A percentile compares a stretch with the other conserved stretches of the same genome.
Conservation (phyloP, 2,797 vertebrate genomes). For the Artibeus lituratus region DNA sequence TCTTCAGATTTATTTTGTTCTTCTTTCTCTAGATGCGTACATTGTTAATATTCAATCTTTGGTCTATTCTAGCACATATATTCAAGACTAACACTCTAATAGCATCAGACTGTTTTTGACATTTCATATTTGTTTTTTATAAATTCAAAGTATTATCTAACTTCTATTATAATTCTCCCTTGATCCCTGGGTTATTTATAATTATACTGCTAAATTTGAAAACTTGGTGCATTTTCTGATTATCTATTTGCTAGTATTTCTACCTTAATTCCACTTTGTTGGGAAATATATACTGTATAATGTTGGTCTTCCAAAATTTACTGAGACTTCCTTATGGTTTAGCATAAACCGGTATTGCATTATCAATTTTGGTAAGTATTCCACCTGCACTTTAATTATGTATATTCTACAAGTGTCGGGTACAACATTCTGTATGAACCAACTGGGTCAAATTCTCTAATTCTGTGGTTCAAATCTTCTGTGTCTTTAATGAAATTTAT, state of each 20-base stretch:
- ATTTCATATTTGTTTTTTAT: not conserved
- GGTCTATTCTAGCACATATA: not conserved
- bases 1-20: not conserved
- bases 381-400: not conserved
- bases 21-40: constrained; percentile 8
- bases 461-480: not conserved
- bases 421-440: not conserved
- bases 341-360: not conserved
- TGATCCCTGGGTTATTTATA: not conserved
- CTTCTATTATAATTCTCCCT: not conserved
- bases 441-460: not conserved
- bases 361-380: not conserved
- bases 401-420: not conserved
- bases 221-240: not conserved
- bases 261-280: not conserved
- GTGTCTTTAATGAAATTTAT: not conserved
- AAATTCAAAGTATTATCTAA: not conserved
- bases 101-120: not conserved
- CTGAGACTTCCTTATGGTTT: not conserved
- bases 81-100: not conserved
- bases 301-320: not conserved
- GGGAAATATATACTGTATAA: not conserved
- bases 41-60: not conserved
- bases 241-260: not conserved
- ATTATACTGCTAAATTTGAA: not conserved